Evolutionary conservation across 2,797 vertebrate species (phyloP), one percentile per base, ranked within the genome.

Genomic region (Discoglossus pictus): DNA sequence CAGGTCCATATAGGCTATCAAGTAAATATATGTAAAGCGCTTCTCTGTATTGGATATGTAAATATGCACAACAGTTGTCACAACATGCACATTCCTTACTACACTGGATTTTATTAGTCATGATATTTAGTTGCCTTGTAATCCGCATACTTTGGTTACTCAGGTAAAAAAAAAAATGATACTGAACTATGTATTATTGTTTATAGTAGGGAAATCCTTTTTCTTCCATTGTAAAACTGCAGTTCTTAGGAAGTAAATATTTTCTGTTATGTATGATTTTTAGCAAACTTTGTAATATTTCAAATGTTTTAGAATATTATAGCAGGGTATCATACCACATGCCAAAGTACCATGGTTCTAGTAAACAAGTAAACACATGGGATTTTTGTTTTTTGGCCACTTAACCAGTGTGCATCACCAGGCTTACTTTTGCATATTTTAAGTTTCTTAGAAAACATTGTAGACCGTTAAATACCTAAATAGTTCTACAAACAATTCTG

Each of bases 71-170:
- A 74, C 4, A 2, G 8, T 23, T 75, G 59, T 68, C 50, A 78
- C 62, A 42, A 72, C 69, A 65, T 71, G n/a, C 27, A 77, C 79
- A 73, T 79, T 84, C 78, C 79, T 78, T 74, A 77, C 59, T 74
- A 68, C 73, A 72, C 75, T 82, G 74, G 74, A 75, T 55, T 62
- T 74, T 77, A 68, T 73, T 77, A 74, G 74, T 75, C 68, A 64
- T 36, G 71, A 75, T 52, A 65, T 76, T 79, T 76, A 74, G 72
- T 81, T 81, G 76, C 83, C 79, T 82, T 82, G 75, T 83, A 77
- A 81, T 83, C 79, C 80, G 73, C 82, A 82, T 81, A 79, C 80
- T 82, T 83, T 80, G 75, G 78, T 84, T 83, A 82, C 82, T 86
- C 84, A 84, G 81, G 85, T 85, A 81, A 81, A 84, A 79, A 64